phyloP scores from a whole-genome alignment of 2,888 invertebrate genomes.

The Athetis lepigone region DNA sequence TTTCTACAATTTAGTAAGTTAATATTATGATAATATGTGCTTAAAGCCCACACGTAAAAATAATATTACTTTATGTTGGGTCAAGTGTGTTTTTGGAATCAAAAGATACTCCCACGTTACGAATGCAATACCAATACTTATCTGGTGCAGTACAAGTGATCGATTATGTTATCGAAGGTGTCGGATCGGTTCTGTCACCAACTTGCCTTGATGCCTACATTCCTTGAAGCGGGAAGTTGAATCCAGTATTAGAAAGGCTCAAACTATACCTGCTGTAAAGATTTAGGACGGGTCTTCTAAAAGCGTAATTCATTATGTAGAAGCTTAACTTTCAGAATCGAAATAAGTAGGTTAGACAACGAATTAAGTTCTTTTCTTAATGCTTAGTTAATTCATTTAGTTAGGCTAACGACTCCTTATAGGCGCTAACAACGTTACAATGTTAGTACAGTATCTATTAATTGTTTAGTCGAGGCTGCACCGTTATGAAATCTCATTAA shows the following conservation, averaged over 20 bases:
- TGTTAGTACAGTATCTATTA: constrained; percentile 9
- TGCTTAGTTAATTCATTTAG: not conserved
- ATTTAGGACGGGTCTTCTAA: constrained; percentile 22
- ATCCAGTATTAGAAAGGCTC: constrained; percentile 53
- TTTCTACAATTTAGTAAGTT: constrained; percentile 49
- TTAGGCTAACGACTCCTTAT: constrained; percentile 13
- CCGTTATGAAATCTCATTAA: constrained; percentile 46
- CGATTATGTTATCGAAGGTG: constrained; percentile 39
- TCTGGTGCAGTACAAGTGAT: constrained; percentile 44
- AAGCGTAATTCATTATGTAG: not conserved
- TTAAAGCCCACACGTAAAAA: constrained; percentile 54
- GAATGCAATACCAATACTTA: constrained; percentile 25
- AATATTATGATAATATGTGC: constrained; percentile 43
- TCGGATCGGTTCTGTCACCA: constrained; percentile 71
- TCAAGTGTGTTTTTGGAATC: constrained; percentile 37
- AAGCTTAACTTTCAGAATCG: constrained; percentile 24
- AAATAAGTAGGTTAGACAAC: constrained; percentile 1
- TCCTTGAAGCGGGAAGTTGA: constrained; percentile 82
- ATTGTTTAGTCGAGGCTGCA: constrained; percentile 21
- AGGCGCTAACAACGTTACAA: constrained; percentile 3
- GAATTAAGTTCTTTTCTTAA: constrained; percentile 13
- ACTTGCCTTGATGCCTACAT: constrained; percentile 82
- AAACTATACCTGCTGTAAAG: constrained; percentile 39
- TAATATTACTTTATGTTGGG: constrained; percentile 36
- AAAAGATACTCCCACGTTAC: constrained; percentile 57